These are phyloP conservation scores for Drosophila mimetica DNA, from an alignment of 2,888 invertebrate genomes.

Conservation along the genomic window DNA sequence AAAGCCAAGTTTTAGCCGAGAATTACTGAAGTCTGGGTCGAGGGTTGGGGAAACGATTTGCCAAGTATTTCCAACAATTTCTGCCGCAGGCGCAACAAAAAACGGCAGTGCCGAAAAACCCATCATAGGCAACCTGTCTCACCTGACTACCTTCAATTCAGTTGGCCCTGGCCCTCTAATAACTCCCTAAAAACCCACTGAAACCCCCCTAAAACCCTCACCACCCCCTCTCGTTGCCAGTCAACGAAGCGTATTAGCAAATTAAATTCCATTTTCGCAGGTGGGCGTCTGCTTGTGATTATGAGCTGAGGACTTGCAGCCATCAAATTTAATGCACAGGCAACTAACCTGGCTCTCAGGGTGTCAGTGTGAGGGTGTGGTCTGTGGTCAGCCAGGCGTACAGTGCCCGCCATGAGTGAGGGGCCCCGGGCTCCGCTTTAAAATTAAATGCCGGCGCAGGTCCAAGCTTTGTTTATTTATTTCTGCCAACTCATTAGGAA, in stretches of 20 bases:
- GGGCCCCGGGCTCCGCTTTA: constrained; percentile 8
- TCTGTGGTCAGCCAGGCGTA: constrained; percentile 38
- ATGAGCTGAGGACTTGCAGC: constrained; percentile 43
- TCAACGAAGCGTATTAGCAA: constrained; percentile 42
- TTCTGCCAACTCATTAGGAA: constrained; percentile 62
- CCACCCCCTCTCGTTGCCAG: constrained; percentile 7
- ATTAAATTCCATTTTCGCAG: constrained; percentile 62
- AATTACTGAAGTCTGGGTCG: constrained; percentile 19
- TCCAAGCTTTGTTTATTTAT: constrained; percentile 19
- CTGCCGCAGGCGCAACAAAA: constrained; percentile 59
- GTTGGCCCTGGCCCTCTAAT: background rate
- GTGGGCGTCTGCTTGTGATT: constrained; percentile 48
- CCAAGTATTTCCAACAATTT: constrained; percentile 65
- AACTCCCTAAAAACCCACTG: background rate
- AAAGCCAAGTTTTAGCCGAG: constrained; percentile 67
- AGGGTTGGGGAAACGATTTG: constrained; percentile 38
- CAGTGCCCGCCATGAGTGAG: constrained; percentile 19
- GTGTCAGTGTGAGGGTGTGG: constrained; percentile 7
- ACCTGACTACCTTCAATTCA: constrained; percentile 26
- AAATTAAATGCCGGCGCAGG: constrained; percentile 10
- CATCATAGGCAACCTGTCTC: constrained; percentile 45
- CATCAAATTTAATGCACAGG: constrained; percentile 41
- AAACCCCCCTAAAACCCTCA: too few species aligned
- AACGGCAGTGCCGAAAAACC: constrained; percentile 23
- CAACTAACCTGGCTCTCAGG: background rate